Evolutionary conservation across 1,140 invertebrate genomes (phyloP).

Genomic region (Muscidifurax raptorellus): DNA sequence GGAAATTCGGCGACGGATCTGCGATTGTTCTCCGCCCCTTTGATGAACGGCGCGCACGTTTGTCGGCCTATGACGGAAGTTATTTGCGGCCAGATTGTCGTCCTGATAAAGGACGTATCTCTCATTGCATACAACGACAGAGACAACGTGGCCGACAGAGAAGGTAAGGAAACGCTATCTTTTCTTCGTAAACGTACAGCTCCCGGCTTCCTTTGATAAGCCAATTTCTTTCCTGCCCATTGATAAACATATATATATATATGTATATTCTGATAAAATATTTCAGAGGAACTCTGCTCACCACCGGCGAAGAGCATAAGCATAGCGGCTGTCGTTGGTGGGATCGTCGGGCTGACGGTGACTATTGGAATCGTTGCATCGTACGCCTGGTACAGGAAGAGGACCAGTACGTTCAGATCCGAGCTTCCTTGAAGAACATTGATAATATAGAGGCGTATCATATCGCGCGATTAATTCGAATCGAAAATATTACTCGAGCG

Average conservation of each 20-base stretch:
- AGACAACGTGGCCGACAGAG: not conserved
- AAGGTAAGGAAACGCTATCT: conserved; percentile 47
- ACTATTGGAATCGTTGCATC: not conserved
- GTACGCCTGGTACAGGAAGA: conserved; percentile 5
- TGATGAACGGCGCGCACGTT: conserved; percentile 41
- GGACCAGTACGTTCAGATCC: conserved; percentile 15
- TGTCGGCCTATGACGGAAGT: conserved; percentile 45
- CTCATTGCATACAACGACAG: conserved; percentile 57
- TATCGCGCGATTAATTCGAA: not conserved
- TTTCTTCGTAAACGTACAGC: not conserved
- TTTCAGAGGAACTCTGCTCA: conserved; percentile 14
- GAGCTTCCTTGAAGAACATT: conserved; percentile 18
- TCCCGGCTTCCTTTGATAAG: conserved; percentile 1
- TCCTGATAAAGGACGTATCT: conserved; percentile 41
- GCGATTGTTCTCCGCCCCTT: conserved; percentile 42
- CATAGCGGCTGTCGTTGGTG: not conserved
- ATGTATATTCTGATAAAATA: not conserved
- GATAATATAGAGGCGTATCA: no score
- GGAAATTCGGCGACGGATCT: conserved; percentile 31
- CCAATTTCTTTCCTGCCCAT: not conserved
- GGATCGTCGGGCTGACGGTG: not conserved
- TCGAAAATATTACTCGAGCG: no score
- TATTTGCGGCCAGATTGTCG: conserved; percentile 7
- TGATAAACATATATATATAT: not conserved
- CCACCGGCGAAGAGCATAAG: not conserved